Conservation (phyloP, 1,140 invertebrate genomes). For the Drosophila insularis region DNA sequence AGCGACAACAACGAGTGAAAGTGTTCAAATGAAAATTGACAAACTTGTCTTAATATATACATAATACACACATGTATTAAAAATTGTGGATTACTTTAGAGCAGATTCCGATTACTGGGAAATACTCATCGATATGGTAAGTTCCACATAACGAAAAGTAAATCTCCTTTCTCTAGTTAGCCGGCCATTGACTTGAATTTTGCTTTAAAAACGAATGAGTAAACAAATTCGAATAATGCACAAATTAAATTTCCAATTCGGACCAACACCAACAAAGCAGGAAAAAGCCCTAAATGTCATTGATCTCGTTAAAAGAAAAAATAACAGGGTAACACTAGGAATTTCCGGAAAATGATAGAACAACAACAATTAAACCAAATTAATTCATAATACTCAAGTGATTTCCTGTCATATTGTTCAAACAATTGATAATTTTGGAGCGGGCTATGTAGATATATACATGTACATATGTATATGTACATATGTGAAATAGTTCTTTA, state of each 20-base stretch:
- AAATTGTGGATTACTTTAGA: conserved; percentile 23
- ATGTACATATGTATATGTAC: too few species aligned
- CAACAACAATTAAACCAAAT: background rate
- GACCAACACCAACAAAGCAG: conserved; percentile 2
- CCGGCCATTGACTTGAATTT: conserved; percentile 35
- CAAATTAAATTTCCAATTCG: background rate
- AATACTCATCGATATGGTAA: conserved; percentile 2
- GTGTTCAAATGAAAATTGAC: conserved; percentile 35
- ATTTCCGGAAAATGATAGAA: background rate
- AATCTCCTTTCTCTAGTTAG: conserved; percentile 10
- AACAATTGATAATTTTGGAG: too few species aligned
- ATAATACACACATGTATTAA: background rate
- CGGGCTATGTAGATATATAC: too few species aligned
- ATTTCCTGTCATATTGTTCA: too few species aligned
- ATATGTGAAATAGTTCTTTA: background rate
- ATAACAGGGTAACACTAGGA: background rate
- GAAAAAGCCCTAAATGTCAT: conserved; percentile 36
- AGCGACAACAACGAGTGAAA: conserved; percentile 59
- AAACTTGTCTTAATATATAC: background rate
- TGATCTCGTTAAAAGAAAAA: conserved; percentile 53
- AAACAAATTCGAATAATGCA: background rate
- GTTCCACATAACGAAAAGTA: background rate
- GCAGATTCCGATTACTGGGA: background rate
- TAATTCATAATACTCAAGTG: too few species aligned
- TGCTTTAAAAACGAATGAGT: conserved; percentile 7